Base-by-base conservation (phyloP, 2,888 invertebrate species). In the Ophion slaviceki region DNA sequence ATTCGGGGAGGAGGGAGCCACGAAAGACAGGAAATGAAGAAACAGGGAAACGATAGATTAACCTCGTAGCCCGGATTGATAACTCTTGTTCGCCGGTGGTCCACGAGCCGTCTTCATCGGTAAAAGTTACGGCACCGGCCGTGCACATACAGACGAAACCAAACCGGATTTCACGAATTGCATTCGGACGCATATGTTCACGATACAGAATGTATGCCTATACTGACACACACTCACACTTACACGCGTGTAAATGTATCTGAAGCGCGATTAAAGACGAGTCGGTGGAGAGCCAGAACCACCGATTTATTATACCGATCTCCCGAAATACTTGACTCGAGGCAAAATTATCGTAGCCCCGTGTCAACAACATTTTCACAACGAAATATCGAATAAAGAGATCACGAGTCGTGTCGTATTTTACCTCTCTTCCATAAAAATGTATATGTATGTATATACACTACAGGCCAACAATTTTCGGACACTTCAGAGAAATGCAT, bases 61-160 rank as follows among this genome's bases (percentile, higher is more conserved):
- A 88, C 81, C 87, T 86, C 86, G 87, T 88, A 86, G 87, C 85
- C 85, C 86, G 80, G 87, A 87, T 88, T 87, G 88, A 88, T 87
- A 88, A 88, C 87, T 87, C 84, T 32, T 87, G 87, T 87, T 87
- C 87, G 83, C 87, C 83, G 88, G 88, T 88, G 88, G 88, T 88
- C 88, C 82, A 53, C 40, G 83, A 66, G 62, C 83, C 79, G 75
- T 80, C 85, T 85, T 83, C 79, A 79, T 81, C 80, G 47, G 74
- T 68, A 83, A 80, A 86, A 82, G 71, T 68, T 64, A 82, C 36
- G 17, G 75, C 57, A 79, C 75, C 57, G 72, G 57, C 67, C 53
- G 20, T 68, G 20, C 62, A 57, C 57, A 75, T 64, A 64, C 36
- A 36, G 57, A 61, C 57, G 68, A 53, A 3, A 67, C 20, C 47